phyloP scores from a whole-genome alignment of 2,888 invertebrate genomes.

The Lycia hirtaria region DNA sequence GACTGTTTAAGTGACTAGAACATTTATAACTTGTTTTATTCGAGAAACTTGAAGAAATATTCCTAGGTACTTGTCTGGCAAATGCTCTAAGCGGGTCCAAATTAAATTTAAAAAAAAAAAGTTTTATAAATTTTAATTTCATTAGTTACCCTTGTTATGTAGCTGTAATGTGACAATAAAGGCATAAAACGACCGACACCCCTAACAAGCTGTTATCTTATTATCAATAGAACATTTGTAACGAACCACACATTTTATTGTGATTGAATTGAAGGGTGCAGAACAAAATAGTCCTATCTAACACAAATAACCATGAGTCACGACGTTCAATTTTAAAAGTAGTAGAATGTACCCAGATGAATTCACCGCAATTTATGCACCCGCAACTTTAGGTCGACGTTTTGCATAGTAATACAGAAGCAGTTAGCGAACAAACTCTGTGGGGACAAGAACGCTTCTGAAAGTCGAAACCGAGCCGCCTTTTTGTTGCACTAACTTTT shows the following conservation, averaged over 20 bases:
- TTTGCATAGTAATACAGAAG: conserved; percentile 56
- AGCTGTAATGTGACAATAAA: conserved; percentile 69
- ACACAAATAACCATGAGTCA: conserved; percentile 21
- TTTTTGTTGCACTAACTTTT: conserved; percentile 40
- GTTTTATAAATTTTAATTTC: not conserved
- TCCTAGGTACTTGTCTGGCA: no score
- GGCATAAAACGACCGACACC: conserved; percentile 62
- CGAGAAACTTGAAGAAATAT: no score
- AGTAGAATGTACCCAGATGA: conserved; percentile 37
- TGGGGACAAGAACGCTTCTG: conserved; percentile 42
- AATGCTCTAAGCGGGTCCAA: no score
- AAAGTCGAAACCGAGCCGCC: conserved; percentile 36
- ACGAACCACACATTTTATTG: conserved; percentile 59
- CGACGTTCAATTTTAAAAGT: conserved; percentile 26
- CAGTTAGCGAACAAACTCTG: conserved; percentile 49
- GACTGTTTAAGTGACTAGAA: no score
- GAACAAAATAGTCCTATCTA: conserved; percentile 10
- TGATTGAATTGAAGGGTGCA: conserved; percentile 61
- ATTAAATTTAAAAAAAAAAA: no score
- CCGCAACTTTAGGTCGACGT: conserved; percentile 51
- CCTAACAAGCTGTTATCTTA: conserved; percentile 68
- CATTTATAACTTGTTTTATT: no score
- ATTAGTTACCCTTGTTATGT: conserved; percentile 48
- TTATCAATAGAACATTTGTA: conserved; percentile 69
- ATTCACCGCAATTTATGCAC: conserved; percentile 52